A percentile compares a stretch with the other conserved stretches of the same genome.
These are phyloP conservation scores for Chaetops frenatus DNA, from an alignment of 2,113 vertebrate genomes.

Conservation along the genomic window DNA sequence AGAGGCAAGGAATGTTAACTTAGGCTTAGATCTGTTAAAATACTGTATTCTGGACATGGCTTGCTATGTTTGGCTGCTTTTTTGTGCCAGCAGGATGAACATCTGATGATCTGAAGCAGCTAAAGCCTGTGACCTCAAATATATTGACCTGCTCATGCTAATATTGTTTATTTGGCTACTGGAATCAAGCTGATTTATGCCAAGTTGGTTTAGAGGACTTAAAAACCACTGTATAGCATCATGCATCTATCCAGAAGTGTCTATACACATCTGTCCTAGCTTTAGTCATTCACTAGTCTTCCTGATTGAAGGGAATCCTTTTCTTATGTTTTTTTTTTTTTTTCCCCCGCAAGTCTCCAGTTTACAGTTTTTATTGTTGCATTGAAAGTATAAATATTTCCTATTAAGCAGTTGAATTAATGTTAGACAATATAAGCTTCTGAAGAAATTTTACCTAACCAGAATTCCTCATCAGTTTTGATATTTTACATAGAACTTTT, in stretches of 20 bases:
- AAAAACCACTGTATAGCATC: background rate
- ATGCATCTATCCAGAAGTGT: background rate
- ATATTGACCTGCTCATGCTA: background rate
- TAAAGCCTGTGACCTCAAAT: background rate
- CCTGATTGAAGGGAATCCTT: background rate
- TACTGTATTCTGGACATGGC: background rate
- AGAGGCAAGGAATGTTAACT: background rate
- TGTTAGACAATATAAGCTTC: background rate
- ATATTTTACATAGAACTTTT: accelerated
- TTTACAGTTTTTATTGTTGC: background rate
- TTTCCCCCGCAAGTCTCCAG: accelerated
- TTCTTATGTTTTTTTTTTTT: background rate
- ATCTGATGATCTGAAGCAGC: background rate
- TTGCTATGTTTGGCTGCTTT: background rate
- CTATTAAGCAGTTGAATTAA: background rate
- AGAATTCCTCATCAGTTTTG: background rate
- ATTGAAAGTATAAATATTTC: background rate
- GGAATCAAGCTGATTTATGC: background rate
- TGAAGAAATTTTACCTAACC: background rate
- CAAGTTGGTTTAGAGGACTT: background rate
- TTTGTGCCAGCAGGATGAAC: background rate
- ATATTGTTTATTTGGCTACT: background rate
- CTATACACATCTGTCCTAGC: background rate
- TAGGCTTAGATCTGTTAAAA: background rate
- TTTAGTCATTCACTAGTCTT: background rate